A percentile compares a stretch with the other conserved stretches of the same genome.
These are phyloP conservation scores for Hybos culiciformis DNA, from an alignment of 2,888 invertebrate genomes.

Conservation along the genomic window DNA sequence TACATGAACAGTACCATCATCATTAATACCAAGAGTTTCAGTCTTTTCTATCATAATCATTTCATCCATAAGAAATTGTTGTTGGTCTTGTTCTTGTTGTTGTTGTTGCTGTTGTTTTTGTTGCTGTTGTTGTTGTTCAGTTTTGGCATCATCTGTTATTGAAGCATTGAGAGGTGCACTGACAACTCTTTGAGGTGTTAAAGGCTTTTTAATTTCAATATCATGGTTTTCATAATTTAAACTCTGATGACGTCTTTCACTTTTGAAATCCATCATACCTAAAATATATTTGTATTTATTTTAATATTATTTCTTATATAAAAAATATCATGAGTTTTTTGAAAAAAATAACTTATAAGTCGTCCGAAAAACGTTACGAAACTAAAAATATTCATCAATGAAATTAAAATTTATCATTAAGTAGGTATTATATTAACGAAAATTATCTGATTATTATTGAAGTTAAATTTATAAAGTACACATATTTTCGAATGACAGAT, in stretches of 20 bases:
- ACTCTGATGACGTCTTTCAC: constrained; percentile 28
- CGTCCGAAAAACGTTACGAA: too few relatives aligned
- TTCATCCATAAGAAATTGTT: constrained; percentile 16
- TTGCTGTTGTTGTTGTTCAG: constrained; percentile 14
- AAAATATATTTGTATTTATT: too few relatives aligned
- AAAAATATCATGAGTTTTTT: too few relatives aligned
- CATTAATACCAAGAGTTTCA: constrained; percentile 24
- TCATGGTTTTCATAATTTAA: constrained; percentile 35
- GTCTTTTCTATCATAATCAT: constrained; percentile 26
- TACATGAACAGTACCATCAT: constrained; percentile 5
- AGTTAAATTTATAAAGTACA: too few relatives aligned
- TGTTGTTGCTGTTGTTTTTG: too few relatives aligned
- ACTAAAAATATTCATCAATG: too few relatives aligned
- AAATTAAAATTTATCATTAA: too few relatives aligned
- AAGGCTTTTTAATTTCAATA: constrained; percentile 23
- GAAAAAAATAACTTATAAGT: too few relatives aligned
- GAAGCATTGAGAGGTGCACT: constrained; percentile 17
- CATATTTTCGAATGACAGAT: neutral
- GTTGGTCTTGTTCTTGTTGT: constrained; percentile 22
- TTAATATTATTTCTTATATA: too few relatives aligned
- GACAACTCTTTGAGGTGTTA: constrained; percentile 17
- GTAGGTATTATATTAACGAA: too few relatives aligned
- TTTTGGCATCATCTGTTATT: constrained; percentile 16
- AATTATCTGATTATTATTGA: too few relatives aligned
- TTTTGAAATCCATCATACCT: constrained; percentile 6